These are phyloP conservation scores for Parapristionchus giblindavisi DNA, from an alignment of 2,888 invertebrate species.

Conservation along the genomic window DNA sequence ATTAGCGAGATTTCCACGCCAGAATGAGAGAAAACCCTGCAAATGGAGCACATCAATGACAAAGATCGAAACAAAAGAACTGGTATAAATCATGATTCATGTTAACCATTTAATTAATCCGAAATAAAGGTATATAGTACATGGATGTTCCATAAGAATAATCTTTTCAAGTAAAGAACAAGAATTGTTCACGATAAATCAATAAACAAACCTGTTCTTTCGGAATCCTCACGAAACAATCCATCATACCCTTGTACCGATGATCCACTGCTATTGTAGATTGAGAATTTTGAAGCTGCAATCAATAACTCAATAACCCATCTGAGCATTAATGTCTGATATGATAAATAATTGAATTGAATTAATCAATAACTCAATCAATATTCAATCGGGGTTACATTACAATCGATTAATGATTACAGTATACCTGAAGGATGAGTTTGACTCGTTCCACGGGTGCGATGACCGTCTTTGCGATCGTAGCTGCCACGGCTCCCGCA, in stretches of 20 bases:
- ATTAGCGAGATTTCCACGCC: constrained; percentile 74
- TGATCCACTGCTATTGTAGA: constrained; percentile 79
- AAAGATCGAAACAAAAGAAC: too few species aligned
- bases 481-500: constrained; percentile 86
- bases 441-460: constrained; percentile 96
- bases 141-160: too few species aligned
- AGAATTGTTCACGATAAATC: constrained; percentile 74
- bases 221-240: constrained; percentile 70
- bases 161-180: too few species aligned
- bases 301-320: constrained; percentile 21
- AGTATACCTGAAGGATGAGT: constrained; percentile 87
- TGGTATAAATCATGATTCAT: too few species aligned
- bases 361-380: too few species aligned
- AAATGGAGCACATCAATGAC: too few species aligned
- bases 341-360: too few species aligned
- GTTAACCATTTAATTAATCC: too few species aligned
- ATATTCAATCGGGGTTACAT: too few species aligned
- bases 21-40: constrained; percentile 71
- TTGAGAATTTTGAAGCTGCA: constrained; percentile 82
- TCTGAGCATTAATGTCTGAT: too few species aligned
- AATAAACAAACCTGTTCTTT: constrained; percentile 69
- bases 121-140: too few species aligned
- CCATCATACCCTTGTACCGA: constrained; percentile 82
- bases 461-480: constrained; percentile 90
- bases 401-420: too few species aligned